phyloP scores from a whole-genome alignment of 2,113 vertebrate genomes.

The Microcebus griseorufus region DNA sequence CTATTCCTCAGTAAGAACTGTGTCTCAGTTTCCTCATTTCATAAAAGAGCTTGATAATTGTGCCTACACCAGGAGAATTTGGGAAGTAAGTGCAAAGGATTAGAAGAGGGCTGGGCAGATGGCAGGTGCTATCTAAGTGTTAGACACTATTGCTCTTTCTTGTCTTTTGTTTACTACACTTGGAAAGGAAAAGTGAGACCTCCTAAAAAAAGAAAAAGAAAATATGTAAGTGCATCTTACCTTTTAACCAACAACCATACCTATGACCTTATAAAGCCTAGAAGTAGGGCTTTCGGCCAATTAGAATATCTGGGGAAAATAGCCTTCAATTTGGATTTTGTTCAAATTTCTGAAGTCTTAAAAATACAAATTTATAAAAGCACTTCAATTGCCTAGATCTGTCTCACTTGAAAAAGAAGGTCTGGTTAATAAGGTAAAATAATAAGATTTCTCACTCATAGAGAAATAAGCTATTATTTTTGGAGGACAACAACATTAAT shows the following conservation, averaged over 20 bases:
- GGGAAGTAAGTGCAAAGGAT: background rate
- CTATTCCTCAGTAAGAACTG: background rate
- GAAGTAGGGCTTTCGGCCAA: background rate
- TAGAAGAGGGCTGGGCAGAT: background rate
- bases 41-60: background rate
- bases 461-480: background rate
- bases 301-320: background rate
- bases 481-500: background rate
- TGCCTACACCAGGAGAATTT: background rate
- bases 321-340: background rate
- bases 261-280: background rate
- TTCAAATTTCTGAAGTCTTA: constrained; percentile 31
- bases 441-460: background rate
- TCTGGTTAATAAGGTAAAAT: background rate
- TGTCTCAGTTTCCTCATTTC: background rate
- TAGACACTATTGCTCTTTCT: background rate
- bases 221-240: background rate
- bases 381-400: background rate
- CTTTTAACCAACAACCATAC: background rate
- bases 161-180: background rate
- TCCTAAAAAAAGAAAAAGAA: background rate
- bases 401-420: background rate
- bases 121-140: background rate
- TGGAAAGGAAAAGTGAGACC: background rate
- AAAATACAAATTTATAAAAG: constrained; percentile 9